phyloP scores from a whole-genome alignment of 2,113 vertebrate species.

The Oenanthe melanoleuca region DNA sequence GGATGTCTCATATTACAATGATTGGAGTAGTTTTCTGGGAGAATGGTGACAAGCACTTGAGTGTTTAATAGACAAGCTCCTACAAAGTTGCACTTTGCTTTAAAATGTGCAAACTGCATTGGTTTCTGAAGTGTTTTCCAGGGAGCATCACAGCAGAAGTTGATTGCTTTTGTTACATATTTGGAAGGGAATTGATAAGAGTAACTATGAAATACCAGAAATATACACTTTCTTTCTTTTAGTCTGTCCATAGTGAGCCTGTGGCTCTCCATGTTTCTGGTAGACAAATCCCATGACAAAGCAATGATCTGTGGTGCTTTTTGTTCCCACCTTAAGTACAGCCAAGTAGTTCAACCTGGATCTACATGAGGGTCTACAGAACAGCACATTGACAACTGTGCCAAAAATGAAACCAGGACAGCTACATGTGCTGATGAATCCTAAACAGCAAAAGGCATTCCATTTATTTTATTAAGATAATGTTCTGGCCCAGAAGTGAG shows the following conservation, averaged over 20 bases:
- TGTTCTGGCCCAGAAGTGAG: background rate
- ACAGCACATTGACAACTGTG: background rate
- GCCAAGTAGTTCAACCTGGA: background rate
- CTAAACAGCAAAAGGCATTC: background rate
- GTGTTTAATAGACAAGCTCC: background rate
- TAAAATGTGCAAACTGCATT: background rate
- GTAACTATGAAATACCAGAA: background rate
- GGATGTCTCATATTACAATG: background rate
- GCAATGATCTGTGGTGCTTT: background rate
- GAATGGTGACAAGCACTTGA: background rate
- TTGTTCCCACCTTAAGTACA: background rate
- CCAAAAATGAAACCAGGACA: background rate
- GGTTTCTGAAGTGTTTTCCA: background rate
- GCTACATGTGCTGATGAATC: background rate
- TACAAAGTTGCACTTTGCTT: background rate
- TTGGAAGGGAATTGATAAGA: background rate
- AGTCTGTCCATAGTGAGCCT: background rate
- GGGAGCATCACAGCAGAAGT: background rate
- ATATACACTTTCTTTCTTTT: background rate
- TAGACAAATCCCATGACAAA: background rate
- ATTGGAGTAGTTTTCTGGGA: background rate
- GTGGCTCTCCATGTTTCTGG: background rate
- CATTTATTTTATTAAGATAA: background rate
- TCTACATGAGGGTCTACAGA: background rate
- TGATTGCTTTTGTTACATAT: background rate